Evolutionary conservation across 2,797 vertebrate genomes (phyloP).

Genomic region (Lacerta bilineata): DNA sequence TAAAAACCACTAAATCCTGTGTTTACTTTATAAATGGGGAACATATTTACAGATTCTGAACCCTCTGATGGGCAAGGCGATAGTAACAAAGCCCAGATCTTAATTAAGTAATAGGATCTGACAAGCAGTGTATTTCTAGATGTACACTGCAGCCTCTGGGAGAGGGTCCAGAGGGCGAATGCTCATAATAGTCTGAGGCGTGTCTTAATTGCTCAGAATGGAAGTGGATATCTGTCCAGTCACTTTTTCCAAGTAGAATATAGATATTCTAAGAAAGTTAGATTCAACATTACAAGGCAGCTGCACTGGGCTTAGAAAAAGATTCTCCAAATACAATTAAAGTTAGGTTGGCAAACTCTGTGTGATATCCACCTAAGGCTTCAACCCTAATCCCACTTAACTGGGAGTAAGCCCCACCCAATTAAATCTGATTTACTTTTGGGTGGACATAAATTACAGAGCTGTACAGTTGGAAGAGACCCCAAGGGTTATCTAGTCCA

Average conservation of each 20-base stretch:
- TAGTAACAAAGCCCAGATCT: neutral
- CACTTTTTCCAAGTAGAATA: neutral
- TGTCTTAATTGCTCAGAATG: neutral
- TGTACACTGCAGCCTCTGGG: neutral
- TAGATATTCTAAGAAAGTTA: neutral
- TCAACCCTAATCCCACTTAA: too few relatives aligned
- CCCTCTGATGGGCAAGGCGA: neutral
- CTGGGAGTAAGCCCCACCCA: too few relatives aligned
- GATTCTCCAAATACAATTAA: neutral
- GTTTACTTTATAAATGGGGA: neutral
- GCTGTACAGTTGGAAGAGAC: too few relatives aligned
- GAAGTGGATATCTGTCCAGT: neutral
- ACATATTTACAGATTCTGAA: neutral
- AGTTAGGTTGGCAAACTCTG: neutral
- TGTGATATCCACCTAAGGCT: too few relatives aligned
- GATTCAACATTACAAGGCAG: neutral
- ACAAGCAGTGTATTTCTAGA: fast-evolving
- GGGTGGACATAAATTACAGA: too few relatives aligned
- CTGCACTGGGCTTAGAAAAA: neutral
- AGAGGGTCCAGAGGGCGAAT: neutral
- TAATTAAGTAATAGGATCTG: neutral
- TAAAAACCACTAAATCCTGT: neutral
- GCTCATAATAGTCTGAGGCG: neutral
- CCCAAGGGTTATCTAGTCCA: too few relatives aligned
- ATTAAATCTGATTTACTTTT: too few relatives aligned